A percentile compares a stretch with the other conserved stretches of the same genome.
phyloP scores from a whole-genome alignment of 2,888 invertebrate genomes.

The Hoplodrina ambigua region DNA sequence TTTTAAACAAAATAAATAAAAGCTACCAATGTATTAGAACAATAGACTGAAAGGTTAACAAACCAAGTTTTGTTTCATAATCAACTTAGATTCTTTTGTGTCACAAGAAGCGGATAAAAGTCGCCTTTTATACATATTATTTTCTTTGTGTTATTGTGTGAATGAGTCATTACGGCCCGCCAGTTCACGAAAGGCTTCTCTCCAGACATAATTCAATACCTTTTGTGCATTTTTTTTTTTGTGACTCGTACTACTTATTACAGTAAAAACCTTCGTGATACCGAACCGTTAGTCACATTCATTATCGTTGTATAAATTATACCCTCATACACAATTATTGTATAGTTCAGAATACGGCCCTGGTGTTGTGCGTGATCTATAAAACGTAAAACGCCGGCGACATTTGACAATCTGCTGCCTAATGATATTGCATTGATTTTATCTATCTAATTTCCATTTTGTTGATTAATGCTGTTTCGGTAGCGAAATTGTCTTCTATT shows the following conservation, averaged over 20 bases:
- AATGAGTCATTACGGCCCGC: constrained; percentile 68
- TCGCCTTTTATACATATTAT: constrained; percentile 43
- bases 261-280: constrained; percentile 86
- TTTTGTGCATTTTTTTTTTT: constrained; percentile 78
- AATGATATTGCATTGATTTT: constrained; percentile 73
- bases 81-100: constrained; percentile 10
- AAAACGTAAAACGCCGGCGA: constrained; percentile 73
- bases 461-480: constrained; percentile 60
- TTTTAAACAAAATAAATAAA: no score
- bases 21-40: no score
- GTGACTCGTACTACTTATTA: constrained; percentile 80
- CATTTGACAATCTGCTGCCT: constrained; percentile 70
- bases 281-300: constrained; percentile 85
- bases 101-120: constrained; percentile 24
- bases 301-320: constrained; percentile 87
- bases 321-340: constrained; percentile 83
- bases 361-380: constrained; percentile 79
- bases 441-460: constrained; percentile 69
- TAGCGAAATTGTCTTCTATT: constrained; percentile 61
- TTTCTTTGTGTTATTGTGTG: constrained; percentile 51
- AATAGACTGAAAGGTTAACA: constrained; percentile 5
- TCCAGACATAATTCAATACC: constrained; percentile 78
- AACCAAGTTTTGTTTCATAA: constrained; percentile 8
- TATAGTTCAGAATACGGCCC: constrained; percentile 74
- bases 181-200: constrained; percentile 70